Evolutionary conservation across 1,140 invertebrate species (phyloP), one percentile per base, ranked within the genome.

Genomic region (Hyphantria cunea): DNA sequence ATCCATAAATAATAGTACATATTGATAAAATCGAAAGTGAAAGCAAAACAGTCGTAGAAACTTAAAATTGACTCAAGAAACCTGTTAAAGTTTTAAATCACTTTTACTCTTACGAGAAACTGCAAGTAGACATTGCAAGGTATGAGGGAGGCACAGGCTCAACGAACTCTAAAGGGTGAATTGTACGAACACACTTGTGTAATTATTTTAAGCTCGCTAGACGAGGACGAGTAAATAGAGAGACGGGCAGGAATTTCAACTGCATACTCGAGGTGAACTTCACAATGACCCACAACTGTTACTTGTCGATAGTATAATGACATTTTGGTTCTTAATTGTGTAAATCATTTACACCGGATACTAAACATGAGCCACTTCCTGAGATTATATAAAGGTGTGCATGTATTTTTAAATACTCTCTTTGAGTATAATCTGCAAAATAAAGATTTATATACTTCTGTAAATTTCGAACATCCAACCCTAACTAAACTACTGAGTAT

Each of bases 141-240:
- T 65, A 51, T 17, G 33, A 54, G 60, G 55, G 47, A 66, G 65
- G 48, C 55, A 39, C 45, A 42, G 61, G 73, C 66, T 66, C 76
- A 79, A 76, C 72, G 73, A 81, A 75, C 76, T 76, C 63, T 60
- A 61, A 63, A 80, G 80, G 78, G 80, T 76, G 70, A 64, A 53
- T 45, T 71, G 75, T 69, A 54, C 58, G 66, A 55, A 63, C 66
- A 51, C 76, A 89, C 86, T 86, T 86, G 83, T 87, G 80, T 86
- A 87, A 89, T 87, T 86, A 89, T 89, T 86, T 86, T 89, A 85
- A 85, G 83, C 82, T 66, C 71, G 70, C 81, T 83, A 80, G 79
- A 80, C 70, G 67, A 68, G 74, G 74, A 78, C 77, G 73, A 64
- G 69, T 72, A 86, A 85, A 82, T 78, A 68, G 58, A 84, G 59